phyloP scores from a whole-genome alignment of 2,113 vertebrate species.

The Neodontobutis hainanensis region DNA sequence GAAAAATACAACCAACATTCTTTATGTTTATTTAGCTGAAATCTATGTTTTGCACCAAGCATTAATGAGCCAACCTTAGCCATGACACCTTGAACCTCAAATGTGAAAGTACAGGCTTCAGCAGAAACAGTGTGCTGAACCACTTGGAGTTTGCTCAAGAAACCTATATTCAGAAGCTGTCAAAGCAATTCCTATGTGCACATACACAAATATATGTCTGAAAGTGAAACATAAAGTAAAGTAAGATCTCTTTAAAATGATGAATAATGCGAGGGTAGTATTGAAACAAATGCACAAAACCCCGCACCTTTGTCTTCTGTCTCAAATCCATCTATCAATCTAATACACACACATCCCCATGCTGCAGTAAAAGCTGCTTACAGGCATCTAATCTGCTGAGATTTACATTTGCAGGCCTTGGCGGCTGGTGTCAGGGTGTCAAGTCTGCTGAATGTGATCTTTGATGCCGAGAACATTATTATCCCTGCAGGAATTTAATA shows the following conservation, averaged over 20 bases:
- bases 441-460: slow-evolving; percentile 54
- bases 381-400: slow-evolving; percentile 65
- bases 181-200: too few relatives aligned
- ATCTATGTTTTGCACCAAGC: not conserved
- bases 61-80: slow-evolving; percentile 9
- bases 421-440: slow-evolving; percentile 47
- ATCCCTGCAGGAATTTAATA: slow-evolving; percentile 28
- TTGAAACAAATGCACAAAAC: not conserved
- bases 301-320: not conserved
- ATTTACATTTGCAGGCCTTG: slow-evolving; percentile 65
- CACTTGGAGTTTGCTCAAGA: too few relatives aligned
- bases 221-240: slow-evolving; percentile 8
- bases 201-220: slow-evolving; percentile 12
- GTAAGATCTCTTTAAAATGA: slow-evolving; percentile 43
- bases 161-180: too few relatives aligned
- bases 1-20: not conserved
- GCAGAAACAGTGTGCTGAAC: too few relatives aligned
- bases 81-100: too few relatives aligned
- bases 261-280: slow-evolving; percentile 26
- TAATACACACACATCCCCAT: slow-evolving; percentile 10
- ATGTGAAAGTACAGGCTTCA: too few relatives aligned
- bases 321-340: slow-evolving; percentile 20
- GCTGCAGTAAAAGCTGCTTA: slow-evolving; percentile 42
- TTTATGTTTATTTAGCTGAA: not conserved
- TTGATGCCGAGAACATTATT: slow-evolving; percentile 59